Evolutionary conservation across 1,140 invertebrate genomes (phyloP), one percentile per base, ranked within the genome.

Genomic region (Antheraea mylitta): DNA sequence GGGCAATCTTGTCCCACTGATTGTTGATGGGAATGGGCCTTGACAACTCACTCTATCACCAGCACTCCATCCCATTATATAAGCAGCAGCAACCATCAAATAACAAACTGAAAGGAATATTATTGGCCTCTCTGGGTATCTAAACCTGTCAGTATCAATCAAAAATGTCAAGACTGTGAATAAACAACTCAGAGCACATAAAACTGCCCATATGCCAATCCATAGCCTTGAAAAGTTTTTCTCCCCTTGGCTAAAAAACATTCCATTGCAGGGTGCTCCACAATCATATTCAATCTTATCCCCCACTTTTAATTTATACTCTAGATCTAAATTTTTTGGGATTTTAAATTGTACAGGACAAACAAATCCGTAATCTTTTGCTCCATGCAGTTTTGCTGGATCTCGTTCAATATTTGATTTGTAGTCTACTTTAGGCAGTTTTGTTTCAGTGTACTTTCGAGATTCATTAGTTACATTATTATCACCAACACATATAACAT

Each of bases 61-160:
- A 37, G 97, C 95, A 65, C 95, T 94, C 93, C 97, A 96, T n/a
- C 98, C 98, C 66, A 98, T 95, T 37, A 99, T 95, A 92, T 99
- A 99, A 37, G 96, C 96, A 73, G 97, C 92, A 62, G 98, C 97
- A 38, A 99, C 98, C 94, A 99, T 97, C 61, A 99, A 93, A 89
- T 99, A 99, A 87, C 99, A 99, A n/a, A 99, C 95, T 19, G 98
- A 98, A 68, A 99, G 93, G 90, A 99, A 99, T 74, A 99, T 98
- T 72, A 99, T 99, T 0, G 99, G 98, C 71, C 99, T 93, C 90
- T 99, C 99, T 0, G 99, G 99, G 93, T 99, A 99, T 38, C 97
- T 95, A 91, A 99, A 98, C 82, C 98, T 94, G 74, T 97, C 95
- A 18, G 97, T 96, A 89, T 99, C 98, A 69, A 99, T 97, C 59